These are phyloP conservation scores for Oxycera nigricornis DNA, from an alignment of 2,888 invertebrate genomes.

Conservation along the genomic window DNA sequence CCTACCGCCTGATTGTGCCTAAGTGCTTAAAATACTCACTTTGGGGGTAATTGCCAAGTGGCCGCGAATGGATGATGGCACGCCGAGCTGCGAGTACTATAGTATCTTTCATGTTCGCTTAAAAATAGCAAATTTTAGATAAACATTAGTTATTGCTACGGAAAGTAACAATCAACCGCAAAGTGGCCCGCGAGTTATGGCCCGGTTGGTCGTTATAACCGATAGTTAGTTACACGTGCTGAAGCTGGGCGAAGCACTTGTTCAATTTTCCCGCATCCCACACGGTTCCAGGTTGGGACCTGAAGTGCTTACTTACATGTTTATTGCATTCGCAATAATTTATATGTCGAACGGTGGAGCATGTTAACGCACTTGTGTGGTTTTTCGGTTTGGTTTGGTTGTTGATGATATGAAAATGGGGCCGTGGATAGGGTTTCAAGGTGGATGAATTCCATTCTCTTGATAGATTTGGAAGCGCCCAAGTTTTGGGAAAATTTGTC, in stretches of 20 bases:
- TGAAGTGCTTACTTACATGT: conserved; percentile 26
- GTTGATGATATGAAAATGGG: too few species aligned
- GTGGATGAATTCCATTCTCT: too few species aligned
- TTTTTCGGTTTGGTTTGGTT: too few species aligned
- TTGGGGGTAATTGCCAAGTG: conserved; percentile 21
- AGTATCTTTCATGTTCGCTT: too few species aligned
- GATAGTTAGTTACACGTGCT: neutral
- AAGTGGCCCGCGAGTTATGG: conserved; percentile 16
- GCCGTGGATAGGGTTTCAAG: too few species aligned
- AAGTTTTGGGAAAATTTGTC: too few species aligned
- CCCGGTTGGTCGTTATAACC: neutral
- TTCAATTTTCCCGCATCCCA: conserved; percentile 29
- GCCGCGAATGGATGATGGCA: neutral
- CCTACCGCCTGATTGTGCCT: conserved; percentile 12
- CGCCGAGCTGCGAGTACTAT: neutral
- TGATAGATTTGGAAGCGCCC: too few species aligned
- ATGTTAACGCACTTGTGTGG: too few species aligned
- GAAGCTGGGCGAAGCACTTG: conserved; percentile 10
- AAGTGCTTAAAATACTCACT: conserved; percentile 34
- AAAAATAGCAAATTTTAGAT: conserved; percentile 35
- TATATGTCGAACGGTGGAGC: too few species aligned
- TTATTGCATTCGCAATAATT: conserved; percentile 24
- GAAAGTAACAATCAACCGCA: conserved; percentile 15
- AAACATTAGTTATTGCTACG: conserved; percentile 28
- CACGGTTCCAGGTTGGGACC: conserved; percentile 18